These are phyloP conservation scores for Pangasius mekongensis DNA, from an alignment of 2,797 vertebrate species.

Conservation along the genomic window DNA sequence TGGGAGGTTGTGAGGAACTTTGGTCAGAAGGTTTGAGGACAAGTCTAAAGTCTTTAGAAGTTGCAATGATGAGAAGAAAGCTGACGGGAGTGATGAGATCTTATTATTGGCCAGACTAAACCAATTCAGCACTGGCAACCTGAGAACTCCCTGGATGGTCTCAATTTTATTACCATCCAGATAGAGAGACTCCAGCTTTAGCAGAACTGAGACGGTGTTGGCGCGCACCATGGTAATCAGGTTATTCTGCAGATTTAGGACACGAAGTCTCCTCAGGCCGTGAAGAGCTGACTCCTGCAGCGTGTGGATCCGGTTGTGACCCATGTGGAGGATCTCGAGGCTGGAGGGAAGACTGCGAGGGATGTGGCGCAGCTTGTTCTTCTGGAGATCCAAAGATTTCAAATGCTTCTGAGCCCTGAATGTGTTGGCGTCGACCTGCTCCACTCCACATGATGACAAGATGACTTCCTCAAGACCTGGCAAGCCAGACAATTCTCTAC, in stretches of 20 bases:
- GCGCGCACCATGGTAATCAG: slow-evolving; percentile 66
- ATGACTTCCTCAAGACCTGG: slow-evolving; percentile 76
- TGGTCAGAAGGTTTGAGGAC: slow-evolving; percentile 74
- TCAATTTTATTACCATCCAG: slow-evolving; percentile 77
- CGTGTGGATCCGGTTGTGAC: slow-evolving; percentile 74
- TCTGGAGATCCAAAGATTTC: slow-evolving; percentile 66
- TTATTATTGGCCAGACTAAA: slow-evolving; percentile 77
- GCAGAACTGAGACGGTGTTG: slow-evolving; percentile 66
- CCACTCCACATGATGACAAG: slow-evolving; percentile 77
- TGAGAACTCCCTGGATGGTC: slow-evolving; percentile 65
- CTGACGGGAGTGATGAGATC: slow-evolving; percentile 59
- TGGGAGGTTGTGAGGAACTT: slow-evolving; percentile 76
- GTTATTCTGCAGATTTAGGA: slow-evolving; percentile 81
- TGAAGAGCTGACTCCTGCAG: slow-evolving; percentile 73
- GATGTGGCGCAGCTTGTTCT: slow-evolving; percentile 77
- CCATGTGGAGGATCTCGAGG: slow-evolving; percentile 77
- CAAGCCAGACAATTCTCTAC: slow-evolving; percentile 62
- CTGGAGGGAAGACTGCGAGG: slow-evolving; percentile 72
- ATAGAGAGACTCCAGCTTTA: slow-evolving; percentile 71
- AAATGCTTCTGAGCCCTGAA: slow-evolving; percentile 35
- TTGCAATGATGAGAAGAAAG: slow-evolving; percentile 71
- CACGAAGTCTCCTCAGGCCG: slow-evolving; percentile 71
- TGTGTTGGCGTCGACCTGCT: slow-evolving; percentile 71
- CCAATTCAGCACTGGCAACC: slow-evolving; percentile 70
- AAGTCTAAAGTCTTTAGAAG: slow-evolving; percentile 76